phyloP scores from a whole-genome alignment of 2,797 vertebrate genomes.

The Caiman crocodilus region DNA sequence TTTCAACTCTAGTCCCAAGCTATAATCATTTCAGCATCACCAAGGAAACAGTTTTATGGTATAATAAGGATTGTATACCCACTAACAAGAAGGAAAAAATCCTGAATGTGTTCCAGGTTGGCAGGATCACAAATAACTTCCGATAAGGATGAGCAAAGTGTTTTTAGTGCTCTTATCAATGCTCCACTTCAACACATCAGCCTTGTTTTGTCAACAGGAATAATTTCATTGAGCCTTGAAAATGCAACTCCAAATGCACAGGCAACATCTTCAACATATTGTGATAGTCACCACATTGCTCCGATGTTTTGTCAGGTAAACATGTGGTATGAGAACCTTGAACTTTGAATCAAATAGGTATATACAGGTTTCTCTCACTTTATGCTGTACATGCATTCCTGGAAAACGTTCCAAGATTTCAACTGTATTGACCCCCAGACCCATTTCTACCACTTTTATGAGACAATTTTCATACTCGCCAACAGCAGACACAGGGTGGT shows the following conservation, averaged over 20 bases:
- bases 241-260: slow-evolving; percentile 32
- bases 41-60: not conserved
- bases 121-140: slow-evolving; percentile 63
- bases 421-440: too few relatives aligned
- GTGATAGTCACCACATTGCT: not conserved
- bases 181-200: slow-evolving; percentile 35
- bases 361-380: not conserved
- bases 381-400: rapidly evolving
- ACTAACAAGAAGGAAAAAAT: not conserved
- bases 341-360: slow-evolving; percentile 38
- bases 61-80: slow-evolving; percentile 39
- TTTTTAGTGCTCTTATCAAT: slow-evolving; percentile 51
- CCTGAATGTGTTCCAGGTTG: not conserved
- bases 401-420: not conserved
- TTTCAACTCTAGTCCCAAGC: slow-evolving; percentile 28
- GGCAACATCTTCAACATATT: not conserved
- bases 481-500: too few relatives aligned
- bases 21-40: slow-evolving; percentile 33
- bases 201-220: slow-evolving; percentile 59
- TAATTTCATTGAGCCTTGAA: slow-evolving; percentile 50
- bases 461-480: too few relatives aligned
- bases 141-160: slow-evolving; percentile 47
- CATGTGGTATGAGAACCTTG: not conserved
- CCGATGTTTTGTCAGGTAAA: slow-evolving; percentile 10
- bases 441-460: too few relatives aligned